Percentiles rank a stretch among this genome's conserved stretches.
Evolutionary conservation across 2,797 vertebrate genomes (phyloP).

Genomic region (Taeniopygia guttata): DNA sequence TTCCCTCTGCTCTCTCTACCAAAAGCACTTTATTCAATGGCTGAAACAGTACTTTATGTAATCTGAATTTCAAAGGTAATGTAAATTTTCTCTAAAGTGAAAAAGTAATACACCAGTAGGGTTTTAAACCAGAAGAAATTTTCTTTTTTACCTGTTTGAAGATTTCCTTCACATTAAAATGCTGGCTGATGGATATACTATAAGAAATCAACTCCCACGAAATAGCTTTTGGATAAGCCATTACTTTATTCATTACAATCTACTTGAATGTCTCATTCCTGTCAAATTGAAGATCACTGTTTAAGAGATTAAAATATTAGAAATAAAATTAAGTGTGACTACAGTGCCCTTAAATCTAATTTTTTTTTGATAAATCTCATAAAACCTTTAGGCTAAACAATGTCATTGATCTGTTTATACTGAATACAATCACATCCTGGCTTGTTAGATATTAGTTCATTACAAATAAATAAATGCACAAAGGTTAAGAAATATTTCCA

Average conservation of each 20-base stretch:
- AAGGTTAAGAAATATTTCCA: background rate
- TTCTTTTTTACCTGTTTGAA: conserved; percentile 77
- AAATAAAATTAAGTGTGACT: background rate
- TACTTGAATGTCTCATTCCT: conserved; percentile 73
- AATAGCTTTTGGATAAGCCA: conserved; percentile 72
- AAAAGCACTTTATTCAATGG: background rate
- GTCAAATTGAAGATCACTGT: background rate
- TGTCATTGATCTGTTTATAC: background rate
- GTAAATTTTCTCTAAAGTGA: background rate
- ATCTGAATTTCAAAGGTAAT: background rate
- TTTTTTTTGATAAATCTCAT: background rate
- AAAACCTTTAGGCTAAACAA: background rate
- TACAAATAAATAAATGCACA: background rate
- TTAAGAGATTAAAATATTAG: background rate
- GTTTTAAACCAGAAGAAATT: background rate
- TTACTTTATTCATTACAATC: conserved; percentile 64
- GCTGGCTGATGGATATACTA: conserved; percentile 76
- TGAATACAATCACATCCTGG: background rate
- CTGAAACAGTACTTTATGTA: background rate
- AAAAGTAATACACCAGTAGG: background rate
- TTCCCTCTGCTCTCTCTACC: background rate
- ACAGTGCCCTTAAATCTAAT: background rate
- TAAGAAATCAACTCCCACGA: conserved; percentile 78
- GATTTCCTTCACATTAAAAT: conserved; percentile 76
- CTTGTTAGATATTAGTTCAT: background rate